Percentiles rank a stretch among this genome's conserved stretches.
Evolutionary conservation across 2,113 vertebrate species (phyloP).

Genomic region (Prietella phreatophila): DNA sequence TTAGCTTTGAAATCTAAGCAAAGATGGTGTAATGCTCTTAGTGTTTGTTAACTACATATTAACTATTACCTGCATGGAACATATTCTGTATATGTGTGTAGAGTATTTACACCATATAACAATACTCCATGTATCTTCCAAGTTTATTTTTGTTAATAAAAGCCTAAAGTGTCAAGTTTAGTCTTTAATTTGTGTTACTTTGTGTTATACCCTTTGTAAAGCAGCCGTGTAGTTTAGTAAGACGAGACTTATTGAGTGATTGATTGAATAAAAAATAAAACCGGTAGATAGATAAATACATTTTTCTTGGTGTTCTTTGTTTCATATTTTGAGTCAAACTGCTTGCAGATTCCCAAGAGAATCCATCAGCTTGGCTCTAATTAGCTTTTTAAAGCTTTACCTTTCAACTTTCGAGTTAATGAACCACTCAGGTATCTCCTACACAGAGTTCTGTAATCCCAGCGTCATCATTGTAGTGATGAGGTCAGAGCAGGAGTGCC

Average conservation of each 20-base stretch:
- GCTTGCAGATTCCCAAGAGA: neutral
- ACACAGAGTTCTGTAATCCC: slow-evolving; percentile 29
- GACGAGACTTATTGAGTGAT: neutral
- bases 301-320: neutral
- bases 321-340: neutral
- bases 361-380: slow-evolving; percentile 18
- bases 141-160: neutral
- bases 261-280: neutral
- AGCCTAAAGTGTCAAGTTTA: neutral
- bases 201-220: neutral
- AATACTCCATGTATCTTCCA: neutral
- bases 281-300: neutral
- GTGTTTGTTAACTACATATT: neutral
- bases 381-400: slow-evolving; percentile 25
- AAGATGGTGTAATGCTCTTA: neutral
- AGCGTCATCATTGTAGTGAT: neutral
- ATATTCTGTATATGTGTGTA: neutral
- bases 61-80: neutral
- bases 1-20: neutral
- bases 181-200: neutral
- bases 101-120: neutral
- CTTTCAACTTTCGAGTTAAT: slow-evolving; percentile 31
- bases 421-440: slow-evolving; percentile 2
- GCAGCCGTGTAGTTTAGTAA: neutral
- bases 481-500: slow-evolving; percentile 28